phyloP scores from a whole-genome alignment of 2,888 invertebrate genomes.

The Amiota communis region DNA sequence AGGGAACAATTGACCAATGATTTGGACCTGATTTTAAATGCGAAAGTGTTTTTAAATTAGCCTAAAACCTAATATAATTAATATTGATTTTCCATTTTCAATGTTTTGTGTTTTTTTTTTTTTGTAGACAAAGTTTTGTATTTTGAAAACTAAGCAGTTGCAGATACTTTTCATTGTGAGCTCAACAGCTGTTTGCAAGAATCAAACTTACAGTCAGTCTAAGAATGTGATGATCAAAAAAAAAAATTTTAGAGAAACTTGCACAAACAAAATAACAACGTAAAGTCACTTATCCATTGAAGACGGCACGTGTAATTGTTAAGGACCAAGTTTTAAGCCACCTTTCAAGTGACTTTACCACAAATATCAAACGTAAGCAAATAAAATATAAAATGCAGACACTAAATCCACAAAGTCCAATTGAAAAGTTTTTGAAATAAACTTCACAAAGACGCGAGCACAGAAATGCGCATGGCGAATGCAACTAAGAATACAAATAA shows the following conservation, averaged over 20 bases:
- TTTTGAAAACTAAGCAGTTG: slow-evolving; percentile 13
- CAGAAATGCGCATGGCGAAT: neutral
- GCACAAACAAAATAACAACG: neutral
- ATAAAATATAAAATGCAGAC: slow-evolving; percentile 29
- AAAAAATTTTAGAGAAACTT: neutral
- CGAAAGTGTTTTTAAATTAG: neutral
- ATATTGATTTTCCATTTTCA: neutral
- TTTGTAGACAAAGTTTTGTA: neutral
- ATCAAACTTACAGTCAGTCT: slow-evolving; percentile 7
- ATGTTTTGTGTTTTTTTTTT: neutral
- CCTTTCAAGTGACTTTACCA: slow-evolving; percentile 22
- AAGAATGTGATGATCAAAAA: neutral
- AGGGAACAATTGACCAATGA: neutral
- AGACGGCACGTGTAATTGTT: too few relatives aligned
- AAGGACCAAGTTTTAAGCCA: slow-evolving; percentile 24
- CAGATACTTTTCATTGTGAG: slow-evolving; percentile 20
- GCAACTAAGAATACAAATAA: neutral
- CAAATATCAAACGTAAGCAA: slow-evolving; percentile 26
- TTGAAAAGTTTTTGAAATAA: slow-evolving; percentile 27
- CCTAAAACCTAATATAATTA: neutral
- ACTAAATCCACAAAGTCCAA: slow-evolving; percentile 33
- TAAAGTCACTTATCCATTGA: too few relatives aligned
- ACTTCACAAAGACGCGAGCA: neutral
- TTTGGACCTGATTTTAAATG: neutral
- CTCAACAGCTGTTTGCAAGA: slow-evolving; percentile 22